Base-by-base conservation (phyloP, 2,888 invertebrate species). In the Galerucella calmariensis region DNA sequence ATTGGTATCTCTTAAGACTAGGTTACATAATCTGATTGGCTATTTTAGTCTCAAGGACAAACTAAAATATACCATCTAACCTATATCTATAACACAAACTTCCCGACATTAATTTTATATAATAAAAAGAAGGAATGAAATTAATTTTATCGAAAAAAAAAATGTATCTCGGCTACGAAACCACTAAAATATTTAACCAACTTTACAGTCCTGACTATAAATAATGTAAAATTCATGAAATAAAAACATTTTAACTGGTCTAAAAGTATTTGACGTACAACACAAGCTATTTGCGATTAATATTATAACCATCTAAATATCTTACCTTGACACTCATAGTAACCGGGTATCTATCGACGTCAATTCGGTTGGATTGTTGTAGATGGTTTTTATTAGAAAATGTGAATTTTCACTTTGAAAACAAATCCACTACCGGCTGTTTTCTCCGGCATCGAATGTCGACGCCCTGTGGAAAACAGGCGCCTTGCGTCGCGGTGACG, bases 391-490 rank as follows among this genome's bases (percentile, higher is more conserved):
- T 20, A 20, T 20, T 71, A 41, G 14, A 61, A 27, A 35, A 51
- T 11, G 24, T 51, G 35, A 67, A 67, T 41, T 53, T 67, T 67
- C 58, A 53, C 58, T 14, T 16, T 9, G 35, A 67, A 56, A 53
- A 56, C 63, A 65, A 41, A 65, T 46, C 56, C 12, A 65, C n/a
- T 35, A 65, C 58, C 63, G 68, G 20, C 66, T 75, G 73, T 71
- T 74, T 72, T 56, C 58, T 35, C 48, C 75, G 68, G 72, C 75
- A 65, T 61, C 66, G 73, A 73, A 61, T 67, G 82, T 79, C 81
- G 82, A 82, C 82, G 82, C 82, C 81, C 81, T 80, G 81, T 77
- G 79, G 79, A 74, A 75, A 75, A 77, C 70, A 77, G 78, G 77
- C 79, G 78, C 78, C 75, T 74, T 79, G 72, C 81, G 80, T 77